A percentile compares a stretch with the other conserved stretches of the same genome.
Evolutionary conservation across 2,888 invertebrate species (phyloP).

Genomic region (Mesorhabditis sp.): DNA sequence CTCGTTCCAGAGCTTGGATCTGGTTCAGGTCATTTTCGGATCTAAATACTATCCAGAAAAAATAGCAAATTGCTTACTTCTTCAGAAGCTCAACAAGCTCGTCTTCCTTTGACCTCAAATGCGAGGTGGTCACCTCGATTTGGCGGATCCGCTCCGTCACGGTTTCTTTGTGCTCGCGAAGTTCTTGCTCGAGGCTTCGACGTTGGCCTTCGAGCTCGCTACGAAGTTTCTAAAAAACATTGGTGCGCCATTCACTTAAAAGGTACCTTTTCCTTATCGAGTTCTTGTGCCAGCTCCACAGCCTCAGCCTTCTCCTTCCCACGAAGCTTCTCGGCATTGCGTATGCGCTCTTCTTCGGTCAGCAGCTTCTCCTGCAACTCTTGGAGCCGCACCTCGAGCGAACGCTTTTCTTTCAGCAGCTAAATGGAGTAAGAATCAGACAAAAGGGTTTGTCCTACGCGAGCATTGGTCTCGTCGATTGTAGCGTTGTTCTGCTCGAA

Average conservation of each 20-base stretch:
- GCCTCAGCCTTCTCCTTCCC: constrained; percentile 80
- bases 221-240: too few relatives aligned
- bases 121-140: too few relatives aligned
- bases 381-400: constrained; percentile 83
- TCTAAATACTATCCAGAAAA: too few relatives aligned
- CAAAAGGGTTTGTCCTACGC: background rate
- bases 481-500: constrained; percentile 19
- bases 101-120: too few relatives aligned
- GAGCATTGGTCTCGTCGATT: constrained; percentile 17
- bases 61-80: too few relatives aligned
- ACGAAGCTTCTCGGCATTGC: constrained; percentile 56
- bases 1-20: constrained; percentile 78
- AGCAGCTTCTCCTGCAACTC: constrained; percentile 87
- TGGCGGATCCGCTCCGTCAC: too few relatives aligned
- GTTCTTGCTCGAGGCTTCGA: constrained; percentile 78
- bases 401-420: constrained; percentile 86
- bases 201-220: constrained; percentile 69
- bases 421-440: constrained; percentile 22
- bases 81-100: too few relatives aligned
- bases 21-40: too few relatives aligned
- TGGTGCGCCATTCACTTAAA: background rate
- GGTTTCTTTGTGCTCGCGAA: constrained; percentile 67
- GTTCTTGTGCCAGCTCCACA: constrained; percentile 82
- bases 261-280: constrained; percentile 89
- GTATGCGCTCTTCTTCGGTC: constrained; percentile 90